A percentile compares a stretch with the other conserved stretches of the same genome.
phyloP scores from a whole-genome alignment of 2,113 vertebrate species.

The Hippopotamus amphibius region DNA sequence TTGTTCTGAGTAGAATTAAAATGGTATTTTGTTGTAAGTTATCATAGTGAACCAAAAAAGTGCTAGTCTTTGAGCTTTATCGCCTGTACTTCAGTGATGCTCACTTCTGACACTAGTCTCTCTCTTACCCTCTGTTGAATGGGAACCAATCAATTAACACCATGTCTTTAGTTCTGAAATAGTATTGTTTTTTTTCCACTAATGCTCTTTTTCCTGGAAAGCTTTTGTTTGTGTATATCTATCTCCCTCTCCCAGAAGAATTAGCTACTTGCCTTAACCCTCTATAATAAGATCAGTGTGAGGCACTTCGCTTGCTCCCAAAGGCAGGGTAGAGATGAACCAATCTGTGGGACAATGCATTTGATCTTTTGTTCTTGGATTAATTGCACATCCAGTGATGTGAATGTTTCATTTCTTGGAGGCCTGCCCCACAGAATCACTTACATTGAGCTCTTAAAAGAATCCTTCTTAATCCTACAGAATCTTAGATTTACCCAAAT shows the following conservation, averaged over 20 bases:
- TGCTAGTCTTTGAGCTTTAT: not conserved
- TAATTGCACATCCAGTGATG: not conserved
- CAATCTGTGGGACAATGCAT: not conserved
- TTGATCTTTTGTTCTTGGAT: conserved; percentile 15
- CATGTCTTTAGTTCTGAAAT: conserved; percentile 4
- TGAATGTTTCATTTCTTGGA: conserved; percentile 50
- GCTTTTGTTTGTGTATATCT: not conserved
- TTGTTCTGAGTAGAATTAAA: not conserved
- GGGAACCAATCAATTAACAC: not conserved
- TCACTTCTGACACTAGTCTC: not conserved
- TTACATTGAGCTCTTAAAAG: conserved; percentile 21
- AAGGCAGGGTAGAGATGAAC: not conserved
- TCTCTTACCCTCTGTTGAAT: not conserved
- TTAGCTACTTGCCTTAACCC: not conserved
- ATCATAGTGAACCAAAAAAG: not conserved
- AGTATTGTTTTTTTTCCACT: not conserved
- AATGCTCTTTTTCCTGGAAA: not conserved
- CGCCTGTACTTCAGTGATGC: not conserved
- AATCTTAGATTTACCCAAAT: not conserved
- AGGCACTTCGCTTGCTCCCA: not conserved
- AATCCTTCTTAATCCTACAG: conserved; percentile 29
- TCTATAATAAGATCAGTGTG: not conserved
- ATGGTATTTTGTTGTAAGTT: not conserved
- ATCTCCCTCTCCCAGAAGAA: not conserved
- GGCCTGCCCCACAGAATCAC: not conserved